Base-by-base conservation (phyloP, 2,888 invertebrate species). In the Adelognathus sp. region DNA sequence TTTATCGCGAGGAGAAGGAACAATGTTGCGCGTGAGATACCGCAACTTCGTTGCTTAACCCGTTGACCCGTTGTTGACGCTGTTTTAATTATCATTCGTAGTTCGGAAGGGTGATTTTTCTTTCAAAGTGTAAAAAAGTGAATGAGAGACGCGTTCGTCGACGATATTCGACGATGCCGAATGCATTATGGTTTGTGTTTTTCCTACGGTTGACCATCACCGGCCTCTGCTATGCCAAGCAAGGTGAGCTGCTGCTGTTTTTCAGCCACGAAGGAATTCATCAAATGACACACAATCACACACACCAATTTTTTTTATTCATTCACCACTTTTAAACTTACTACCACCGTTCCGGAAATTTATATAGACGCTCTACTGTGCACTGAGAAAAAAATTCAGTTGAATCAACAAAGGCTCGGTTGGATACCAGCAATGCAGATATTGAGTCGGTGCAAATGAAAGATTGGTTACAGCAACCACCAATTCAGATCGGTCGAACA, bases 181-280 rank as follows among this genome's bases (percentile, higher is more conserved):
- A 81, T 83, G 84, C 85, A 60, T 80, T 86, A 74, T 87, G 86
- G 85, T 82, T 87, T 81, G 81, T 86, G 82, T 83, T 87, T 81
- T 83, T 86, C 72, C 84, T 89, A 79, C 82, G 79, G 74, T 81
- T 86, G 73, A 82, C 83, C 83, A 83, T 84, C 81, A 84, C 84
- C 81, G 85, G 84, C 76, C 80, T 85, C 84, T 86, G 86, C 75
- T 79, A 86, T 83, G 88, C 84, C 60, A 87, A 87, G 79, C 86
- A 89, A 88, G 88, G 88, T 89, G 86, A 85, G 86, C 84, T 70
- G 72, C 31, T 41, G 31, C 27, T 7, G 16, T 31, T 18, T 27
- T 36, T 50, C 56, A 27, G 7, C 29, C 36, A 52, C 73, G 24
- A 52, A 27, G 52, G 63, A 31, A 16, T 58, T 56, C 11, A 29